phyloP scores from a whole-genome alignment of 1,140 invertebrate species.

The Drosophila orosa region DNA sequence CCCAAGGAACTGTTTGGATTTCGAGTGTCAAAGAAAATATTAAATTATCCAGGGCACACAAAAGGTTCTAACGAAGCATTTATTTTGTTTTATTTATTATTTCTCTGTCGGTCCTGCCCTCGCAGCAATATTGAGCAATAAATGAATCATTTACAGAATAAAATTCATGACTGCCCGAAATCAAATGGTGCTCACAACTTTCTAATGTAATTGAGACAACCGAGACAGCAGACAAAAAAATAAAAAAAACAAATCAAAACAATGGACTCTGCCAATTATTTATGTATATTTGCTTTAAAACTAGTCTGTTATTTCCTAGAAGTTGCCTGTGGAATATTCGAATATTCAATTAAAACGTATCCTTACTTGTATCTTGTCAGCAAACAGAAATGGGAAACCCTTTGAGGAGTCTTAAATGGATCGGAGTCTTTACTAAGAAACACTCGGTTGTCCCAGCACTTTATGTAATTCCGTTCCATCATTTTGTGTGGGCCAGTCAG shows the following conservation, averaged over 20 bases:
- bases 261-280: slow-evolving; percentile 20
- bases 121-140: slow-evolving; percentile 10
- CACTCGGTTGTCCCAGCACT: slow-evolving; percentile 5
- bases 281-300: slow-evolving; percentile 9
- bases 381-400: slow-evolving; percentile 8
- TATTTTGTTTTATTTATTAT: slow-evolving; percentile 56
- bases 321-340: slow-evolving; percentile 33
- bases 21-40: slow-evolving; percentile 64
- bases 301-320: neutral
- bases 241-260: slow-evolving; percentile 2
- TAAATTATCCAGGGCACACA: slow-evolving; percentile 71
- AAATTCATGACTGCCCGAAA: slow-evolving; percentile 39
- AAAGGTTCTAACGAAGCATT: slow-evolving; percentile 77
- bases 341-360: slow-evolving; percentile 61
- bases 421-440: slow-evolving; percentile 10
- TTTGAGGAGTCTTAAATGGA: slow-evolving; percentile 40
- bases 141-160: slow-evolving; percentile 27
- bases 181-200: slow-evolving; percentile 17
- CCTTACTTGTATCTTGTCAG: slow-evolving; percentile 8
- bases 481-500: slow-evolving; percentile 14
- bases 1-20: slow-evolving; percentile 61
- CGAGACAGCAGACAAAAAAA: neutral
- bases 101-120: neutral
- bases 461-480: slow-evolving; percentile 43
- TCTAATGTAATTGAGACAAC: slow-evolving; percentile 25